phyloP scores from a whole-genome alignment of 2,113 vertebrate genomes.

The Corythornis cristatus region DNA sequence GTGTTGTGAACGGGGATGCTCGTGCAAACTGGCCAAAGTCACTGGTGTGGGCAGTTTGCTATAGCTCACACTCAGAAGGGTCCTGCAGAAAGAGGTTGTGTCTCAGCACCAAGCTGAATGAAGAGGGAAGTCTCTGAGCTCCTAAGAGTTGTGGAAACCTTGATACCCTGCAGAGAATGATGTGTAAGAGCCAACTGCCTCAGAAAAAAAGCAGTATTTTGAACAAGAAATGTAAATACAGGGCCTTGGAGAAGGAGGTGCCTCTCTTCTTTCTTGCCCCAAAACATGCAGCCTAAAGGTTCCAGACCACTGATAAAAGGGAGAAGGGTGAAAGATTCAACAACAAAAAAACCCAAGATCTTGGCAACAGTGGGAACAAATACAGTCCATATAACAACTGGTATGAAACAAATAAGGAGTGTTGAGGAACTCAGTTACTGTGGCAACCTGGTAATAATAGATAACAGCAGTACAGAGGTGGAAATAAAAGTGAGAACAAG shows the following conservation, averaged over 20 bases:
- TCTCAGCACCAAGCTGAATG: neutral
- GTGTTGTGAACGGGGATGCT: neutral
- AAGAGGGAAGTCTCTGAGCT: neutral
- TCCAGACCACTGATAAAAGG: neutral
- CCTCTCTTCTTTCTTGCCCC: neutral
- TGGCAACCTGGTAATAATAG: constrained; percentile 52
- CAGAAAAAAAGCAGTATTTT: neutral
- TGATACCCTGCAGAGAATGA: neutral
- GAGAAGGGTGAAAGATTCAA: neutral
- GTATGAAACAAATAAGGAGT: constrained; percentile 32
- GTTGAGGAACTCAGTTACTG: constrained; percentile 55
- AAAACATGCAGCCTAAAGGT: neutral
- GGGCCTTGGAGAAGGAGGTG: neutral
- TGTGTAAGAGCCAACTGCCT: neutral
- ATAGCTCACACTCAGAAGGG: neutral
- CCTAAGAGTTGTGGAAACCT: neutral
- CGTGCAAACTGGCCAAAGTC: accelerated
- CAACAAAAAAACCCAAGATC: neutral
- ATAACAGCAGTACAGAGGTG: constrained; percentile 45
- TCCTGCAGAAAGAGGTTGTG: neutral
- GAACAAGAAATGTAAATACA: neutral
- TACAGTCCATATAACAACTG: constrained; percentile 10
- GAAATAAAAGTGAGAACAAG: constrained; percentile 22
- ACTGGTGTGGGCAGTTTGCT: neutral
- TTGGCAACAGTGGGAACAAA: neutral